Base-by-base conservation (phyloP, 2,113 vertebrate species). In the Elanus axillaris region DNA sequence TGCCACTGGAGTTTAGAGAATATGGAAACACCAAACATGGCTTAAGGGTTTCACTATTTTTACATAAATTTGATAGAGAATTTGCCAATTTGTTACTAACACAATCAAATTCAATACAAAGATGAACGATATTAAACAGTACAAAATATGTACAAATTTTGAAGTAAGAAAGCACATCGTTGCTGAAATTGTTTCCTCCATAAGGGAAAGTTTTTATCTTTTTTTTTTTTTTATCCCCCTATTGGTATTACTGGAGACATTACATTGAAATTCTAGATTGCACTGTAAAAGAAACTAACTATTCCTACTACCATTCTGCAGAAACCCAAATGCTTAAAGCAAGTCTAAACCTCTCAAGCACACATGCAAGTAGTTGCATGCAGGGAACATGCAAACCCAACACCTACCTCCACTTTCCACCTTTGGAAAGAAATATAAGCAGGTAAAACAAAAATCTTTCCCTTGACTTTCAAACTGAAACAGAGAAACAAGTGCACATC, bases 341-440 rank as follows among this genome's bases (percentile, higher is more conserved):
- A 76, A 81, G 84, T 27, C 76, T 91, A 88, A 83, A 31, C n/a
- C 48, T 90, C 66, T 80, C 62, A 90, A 93, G 87, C 90, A 94
- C 16, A 90, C 72, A 53, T 80, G 97, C 90, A 96, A 32, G 29
- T 29, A 76, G 26, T 0, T 91, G 60, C 95, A 94, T 55, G 72
- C 93, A 95, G 38, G 52, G 40, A 88, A 88, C 94, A 76, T 90
- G 90, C 93, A 96, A 96, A 67, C 68, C 55, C 74, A 92, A 68
- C 53, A 97, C 88, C 78, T 88, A 96, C 93, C 94, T 97, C 68
- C 43, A 92, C 89, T 50, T 93, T 53, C 66, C 69, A 85, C 81
- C 53, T 97, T 81, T 55, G 43, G 42, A 75, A 94, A 96, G 71
- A 93, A 97, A 94, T 73, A n/a, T 3, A 88, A 90, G 73, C 64